phyloP scores from a whole-genome alignment of 2,797 vertebrate species.

The Molossus molossus region DNA sequence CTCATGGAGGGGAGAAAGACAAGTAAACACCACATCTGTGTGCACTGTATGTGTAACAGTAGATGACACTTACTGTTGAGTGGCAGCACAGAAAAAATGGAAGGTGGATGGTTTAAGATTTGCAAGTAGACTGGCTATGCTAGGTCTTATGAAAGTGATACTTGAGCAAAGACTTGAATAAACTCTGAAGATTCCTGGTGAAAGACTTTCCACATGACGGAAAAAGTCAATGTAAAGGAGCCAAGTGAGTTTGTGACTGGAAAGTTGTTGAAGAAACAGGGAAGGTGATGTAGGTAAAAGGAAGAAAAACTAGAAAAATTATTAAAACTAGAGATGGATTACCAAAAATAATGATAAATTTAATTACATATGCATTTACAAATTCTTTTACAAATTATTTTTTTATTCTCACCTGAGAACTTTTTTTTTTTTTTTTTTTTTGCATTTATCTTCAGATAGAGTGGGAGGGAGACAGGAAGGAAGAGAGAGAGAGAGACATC shows the following conservation, averaged over 20 bases:
- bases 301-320: neutral
- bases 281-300: neutral
- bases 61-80: neutral
- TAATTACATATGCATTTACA: neutral
- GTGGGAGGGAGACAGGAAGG: too few relatives aligned
- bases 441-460: too few relatives aligned
- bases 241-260: neutral
- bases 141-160: neutral
- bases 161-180: neutral
- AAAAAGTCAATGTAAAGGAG: neutral
- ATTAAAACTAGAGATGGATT: neutral
- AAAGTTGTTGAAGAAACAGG: neutral
- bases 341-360: neutral
- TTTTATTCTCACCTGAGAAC: too few relatives aligned
- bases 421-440: too few relatives aligned
- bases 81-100: neutral
- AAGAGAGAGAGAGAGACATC: too few relatives aligned
- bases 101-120: neutral
- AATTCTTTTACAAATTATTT: too few relatives aligned
- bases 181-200: neutral
- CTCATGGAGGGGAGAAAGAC: neutral
- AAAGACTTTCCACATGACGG: neutral
- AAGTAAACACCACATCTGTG: neutral
- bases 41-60: neutral
- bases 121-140: neutral